Base-by-base conservation (phyloP, 2,888 invertebrate genomes). In the Therioaphis trifolii region DNA sequence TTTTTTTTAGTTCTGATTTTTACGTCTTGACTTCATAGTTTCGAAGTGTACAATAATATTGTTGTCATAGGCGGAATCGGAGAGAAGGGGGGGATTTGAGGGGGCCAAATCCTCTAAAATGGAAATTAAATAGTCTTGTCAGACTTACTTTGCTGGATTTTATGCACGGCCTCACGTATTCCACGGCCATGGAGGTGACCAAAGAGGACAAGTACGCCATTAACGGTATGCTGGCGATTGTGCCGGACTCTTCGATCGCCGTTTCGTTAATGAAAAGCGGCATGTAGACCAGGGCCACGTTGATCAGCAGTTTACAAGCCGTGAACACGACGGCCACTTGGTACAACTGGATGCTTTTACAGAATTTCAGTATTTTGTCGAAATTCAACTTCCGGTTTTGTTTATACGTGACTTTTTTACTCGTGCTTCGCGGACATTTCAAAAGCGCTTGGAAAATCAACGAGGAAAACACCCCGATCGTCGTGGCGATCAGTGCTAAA, bases 271-370 rank as follows among this genome's bases (percentile, higher is more conserved):
- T 90, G 89, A 95, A 97, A 86, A 97, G 90, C 1, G 97, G 96
- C 86, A 97, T 92, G 88, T 96, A 97, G 2, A 96, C 94, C 86
- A 97, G 92, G 85, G 95, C 94, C 66, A 97, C 89, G 85, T 96
- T 96, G 88, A 95, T 94, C 89, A 94, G 95, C 49, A 97, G 90
- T 85, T 96, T 91, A 21, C 96, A 94, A 71, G 94, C 93, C 88
- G 96, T 96, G 88, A 97, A 97, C 11, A 93, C 88, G 72, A 91
- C 85, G 1, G 91, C 92, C 27, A 93, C 90, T 90, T 91, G 87
- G 86, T 89, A 88, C 86, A 88, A 76, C 9, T 84, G 75, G 3
- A 74, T 18, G 14, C 68, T 80, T 21, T 69, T 52, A 71, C 85
- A 85, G 15, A 85, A 76, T 52, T 40, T 72, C 7, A 63, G 15